Evolutionary conservation across 2,888 invertebrate genomes (phyloP), one percentile per base, ranked within the genome.

Genomic region (Drosophila aldrichi): DNA sequence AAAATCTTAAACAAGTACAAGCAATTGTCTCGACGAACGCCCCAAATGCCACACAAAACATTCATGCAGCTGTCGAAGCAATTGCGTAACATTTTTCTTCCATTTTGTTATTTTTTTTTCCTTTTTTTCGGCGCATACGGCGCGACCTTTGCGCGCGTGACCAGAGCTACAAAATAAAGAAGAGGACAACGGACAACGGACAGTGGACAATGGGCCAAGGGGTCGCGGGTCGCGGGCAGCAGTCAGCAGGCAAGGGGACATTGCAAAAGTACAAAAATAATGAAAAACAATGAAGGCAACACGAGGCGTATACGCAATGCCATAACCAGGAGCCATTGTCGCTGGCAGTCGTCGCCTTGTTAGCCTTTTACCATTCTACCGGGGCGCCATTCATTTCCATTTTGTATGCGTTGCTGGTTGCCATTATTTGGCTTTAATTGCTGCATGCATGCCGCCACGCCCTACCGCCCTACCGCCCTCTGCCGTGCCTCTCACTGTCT

Each of bases 341-440:
- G 69, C 68, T 25, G 62, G 48, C 61, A 59, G 48, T 49, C 71
- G 67, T 70, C 85, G 85, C 79, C 89, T 84, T 84, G 84, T 89
- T 89, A 84, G 80, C 80, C 69, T 82, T 82, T 85, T 85, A 22
- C 41, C 43, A 43, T 82, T 82, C 82, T 82, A 58, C 70, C 68
- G 54, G 34, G 55, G 74, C 66, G 79, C 70, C 82, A 79, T 84
- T 79, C 80, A 74, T 88, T 89, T 89, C 62, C 88, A 88, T 84
- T 88, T 89, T 74, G 85, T 77, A 88, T 89, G 89, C 84, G 85
- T 79, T 82, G 82, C 77, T 82, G 88, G 82, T 71, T 82, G 74
- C 84, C 80, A 89, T 89, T 89, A 84, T 84, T 84, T 88, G 84
- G 74, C 89, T 84, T 89, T 84, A 89, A 84, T 84, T 84, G 89